phyloP scores from a whole-genome alignment of 2,113 vertebrate species.

The Chrysochloris asiatica region DNA sequence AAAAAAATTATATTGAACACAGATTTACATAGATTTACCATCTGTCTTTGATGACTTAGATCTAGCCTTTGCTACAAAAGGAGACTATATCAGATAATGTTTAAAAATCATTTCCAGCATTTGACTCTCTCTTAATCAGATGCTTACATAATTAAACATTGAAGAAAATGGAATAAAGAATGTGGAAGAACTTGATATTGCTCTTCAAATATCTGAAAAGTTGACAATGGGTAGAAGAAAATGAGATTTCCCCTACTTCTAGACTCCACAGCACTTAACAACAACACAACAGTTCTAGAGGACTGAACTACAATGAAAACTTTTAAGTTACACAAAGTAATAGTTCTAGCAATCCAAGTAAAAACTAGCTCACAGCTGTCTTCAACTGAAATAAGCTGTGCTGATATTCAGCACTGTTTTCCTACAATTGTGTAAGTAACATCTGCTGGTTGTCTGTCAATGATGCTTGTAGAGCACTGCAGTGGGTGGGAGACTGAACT shows the following conservation, averaged over 20 bases:
- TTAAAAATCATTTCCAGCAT: constrained; percentile 51
- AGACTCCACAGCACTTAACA: background rate
- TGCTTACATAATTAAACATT: constrained; percentile 22
- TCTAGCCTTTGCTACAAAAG: constrained; percentile 56
- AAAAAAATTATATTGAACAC: constrained; percentile 52
- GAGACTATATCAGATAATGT: constrained; percentile 33
- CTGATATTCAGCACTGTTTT: constrained; percentile 46
- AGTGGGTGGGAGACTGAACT: background rate
- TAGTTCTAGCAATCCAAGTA: background rate
- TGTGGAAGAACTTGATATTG: background rate
- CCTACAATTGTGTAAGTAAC: constrained; percentile 2
- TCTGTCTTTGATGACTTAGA: constrained; percentile 60
- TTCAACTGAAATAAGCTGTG: constrained; percentile 8
- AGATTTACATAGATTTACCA: constrained; percentile 66
- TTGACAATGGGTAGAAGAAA: constrained; percentile 25
- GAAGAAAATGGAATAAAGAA: constrained; percentile 4
- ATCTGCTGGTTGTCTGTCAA: background rate
- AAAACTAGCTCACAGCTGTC: constrained; percentile 14
- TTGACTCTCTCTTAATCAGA: constrained; percentile 22
- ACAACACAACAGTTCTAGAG: background rate
- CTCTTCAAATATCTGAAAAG: background rate
- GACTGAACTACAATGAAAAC: constrained; percentile 24
- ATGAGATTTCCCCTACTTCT: constrained; percentile 17
- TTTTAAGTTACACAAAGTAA: constrained; percentile 33
- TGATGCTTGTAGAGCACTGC: background rate